Percentiles rank a stretch among this genome's conserved stretches.
These are phyloP conservation scores for Eucriotettix oculatus DNA, from an alignment of 2,888 invertebrate genomes.

Conservation along the genomic window DNA sequence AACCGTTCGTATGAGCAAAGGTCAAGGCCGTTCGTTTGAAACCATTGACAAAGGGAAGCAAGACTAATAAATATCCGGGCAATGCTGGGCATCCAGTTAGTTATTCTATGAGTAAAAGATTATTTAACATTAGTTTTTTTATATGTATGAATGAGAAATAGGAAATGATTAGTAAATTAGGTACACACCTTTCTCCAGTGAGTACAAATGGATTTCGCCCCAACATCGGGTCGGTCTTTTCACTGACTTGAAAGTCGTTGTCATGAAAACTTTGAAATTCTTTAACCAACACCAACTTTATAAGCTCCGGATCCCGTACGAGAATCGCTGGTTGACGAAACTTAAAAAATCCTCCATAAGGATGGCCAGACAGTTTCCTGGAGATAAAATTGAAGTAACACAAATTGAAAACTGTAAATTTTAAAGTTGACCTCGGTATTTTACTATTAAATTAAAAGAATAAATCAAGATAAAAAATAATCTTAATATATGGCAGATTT, in stretches of 20 bases:
- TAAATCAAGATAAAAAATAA: too few relatives aligned
- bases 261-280: constrained; percentile 24
- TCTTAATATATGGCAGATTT: too few relatives aligned
- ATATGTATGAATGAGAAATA: too few relatives aligned
- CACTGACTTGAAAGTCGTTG: constrained; percentile 20
- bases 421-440: not conserved
- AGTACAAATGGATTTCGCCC: constrained; percentile 9
- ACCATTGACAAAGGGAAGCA: too few relatives aligned
- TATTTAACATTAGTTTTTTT: too few relatives aligned
- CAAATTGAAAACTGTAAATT: not conserved
- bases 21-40: too few relatives aligned
- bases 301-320: constrained; percentile 11
- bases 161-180: too few relatives aligned
- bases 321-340: constrained; percentile 11
- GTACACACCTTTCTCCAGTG: constrained; percentile 7
- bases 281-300: constrained; percentile 15
- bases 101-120: too few relatives aligned
- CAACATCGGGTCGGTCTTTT: constrained; percentile 7
- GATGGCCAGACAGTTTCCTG: constrained; percentile 20
- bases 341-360: constrained; percentile 24
- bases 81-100: too few relatives aligned
- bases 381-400: constrained; percentile 7
- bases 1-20: too few relatives aligned
- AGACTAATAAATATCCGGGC: too few relatives aligned
- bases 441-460: too few relatives aligned